These are phyloP conservation scores for Ptilorrhoa leucosticta DNA, from an alignment of 2,113 vertebrate species.

Conservation along the genomic window DNA sequence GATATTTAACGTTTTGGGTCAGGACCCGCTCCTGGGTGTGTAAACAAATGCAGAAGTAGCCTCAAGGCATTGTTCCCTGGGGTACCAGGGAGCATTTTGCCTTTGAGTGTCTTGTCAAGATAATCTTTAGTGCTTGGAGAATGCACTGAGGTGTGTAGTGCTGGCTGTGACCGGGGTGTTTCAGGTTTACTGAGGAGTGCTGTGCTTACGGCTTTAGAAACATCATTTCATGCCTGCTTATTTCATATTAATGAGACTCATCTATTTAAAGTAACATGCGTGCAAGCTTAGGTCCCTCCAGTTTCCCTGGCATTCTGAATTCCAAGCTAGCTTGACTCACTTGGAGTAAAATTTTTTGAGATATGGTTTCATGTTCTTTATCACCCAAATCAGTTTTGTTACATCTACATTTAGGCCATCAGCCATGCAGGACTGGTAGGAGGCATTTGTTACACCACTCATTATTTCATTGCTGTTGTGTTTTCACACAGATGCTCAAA, in stretches of 20 bases:
- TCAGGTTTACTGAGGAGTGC: neutral
- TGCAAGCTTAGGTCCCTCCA: neutral
- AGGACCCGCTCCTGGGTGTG: accelerated
- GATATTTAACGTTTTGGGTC: neutral
- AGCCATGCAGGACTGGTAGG: neutral
- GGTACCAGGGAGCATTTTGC: neutral
- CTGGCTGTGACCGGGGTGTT: neutral
- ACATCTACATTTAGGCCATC: too few relatives aligned
- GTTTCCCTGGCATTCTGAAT: neutral
- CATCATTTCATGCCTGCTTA: neutral
- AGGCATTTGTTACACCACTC: accelerated
- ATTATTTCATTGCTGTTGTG: neutral
- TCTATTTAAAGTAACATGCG: accelerated
- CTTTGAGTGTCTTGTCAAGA: neutral
- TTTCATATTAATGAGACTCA: neutral
- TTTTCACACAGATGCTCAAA: accelerated
- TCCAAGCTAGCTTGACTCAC: neutral
- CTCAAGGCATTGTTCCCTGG: neutral
- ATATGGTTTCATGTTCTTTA: neutral
- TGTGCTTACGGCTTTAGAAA: neutral
- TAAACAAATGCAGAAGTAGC: neutral
- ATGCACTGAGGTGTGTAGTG: neutral
- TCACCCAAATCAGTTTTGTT: neutral
- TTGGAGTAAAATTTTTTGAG: neutral
- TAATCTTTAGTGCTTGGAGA: neutral